phyloP scores from a whole-genome alignment of 2,797 vertebrate species.

The Pipistrellus pygmaeus region DNA sequence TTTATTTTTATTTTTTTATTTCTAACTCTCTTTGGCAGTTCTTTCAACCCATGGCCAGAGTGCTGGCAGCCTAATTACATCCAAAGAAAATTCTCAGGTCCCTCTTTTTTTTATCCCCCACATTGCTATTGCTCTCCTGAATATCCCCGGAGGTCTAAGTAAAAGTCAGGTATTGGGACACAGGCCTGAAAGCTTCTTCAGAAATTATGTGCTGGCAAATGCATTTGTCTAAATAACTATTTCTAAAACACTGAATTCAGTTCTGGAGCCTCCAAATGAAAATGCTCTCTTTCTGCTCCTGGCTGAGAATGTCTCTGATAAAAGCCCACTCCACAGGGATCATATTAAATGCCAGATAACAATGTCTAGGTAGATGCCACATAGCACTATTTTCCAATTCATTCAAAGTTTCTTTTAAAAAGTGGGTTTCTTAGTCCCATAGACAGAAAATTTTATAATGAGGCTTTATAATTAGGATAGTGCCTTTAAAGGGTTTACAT shows the following conservation, averaged over 20 bases:
- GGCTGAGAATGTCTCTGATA: slow-evolving; percentile 15
- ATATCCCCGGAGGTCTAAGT: not conserved
- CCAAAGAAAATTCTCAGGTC: not conserved
- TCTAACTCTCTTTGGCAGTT: not conserved
- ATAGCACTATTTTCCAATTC: not conserved
- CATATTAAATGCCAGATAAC: not conserved
- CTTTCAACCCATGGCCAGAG: not conserved
- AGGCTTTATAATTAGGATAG: not conserved
- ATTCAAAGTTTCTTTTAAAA: slow-evolving; percentile 54
- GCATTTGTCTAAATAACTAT: slow-evolving; percentile 17
- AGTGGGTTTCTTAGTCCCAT: not conserved
- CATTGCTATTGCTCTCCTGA: not conserved
- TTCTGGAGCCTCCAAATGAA: slow-evolving; percentile 55
- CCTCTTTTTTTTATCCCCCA: not conserved
- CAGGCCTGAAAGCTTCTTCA: slow-evolving; percentile 60
- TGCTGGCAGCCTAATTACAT: no score
- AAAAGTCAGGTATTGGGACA: slow-evolving; percentile 25
- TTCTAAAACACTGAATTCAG: slow-evolving; percentile 59
- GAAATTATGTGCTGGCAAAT: slow-evolving; percentile 53
- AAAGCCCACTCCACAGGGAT: slow-evolving; percentile 20
- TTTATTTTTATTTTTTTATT: not conserved
- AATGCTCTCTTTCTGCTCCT: slow-evolving; percentile 48
- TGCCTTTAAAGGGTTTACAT: not conserved
- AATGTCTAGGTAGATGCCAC: not conserved
- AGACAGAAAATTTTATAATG: not conserved